A percentile compares a stretch with the other conserved stretches of the same genome.
phyloP scores from a whole-genome alignment of 2,113 vertebrate species.

The Dromiciops gliroides region DNA sequence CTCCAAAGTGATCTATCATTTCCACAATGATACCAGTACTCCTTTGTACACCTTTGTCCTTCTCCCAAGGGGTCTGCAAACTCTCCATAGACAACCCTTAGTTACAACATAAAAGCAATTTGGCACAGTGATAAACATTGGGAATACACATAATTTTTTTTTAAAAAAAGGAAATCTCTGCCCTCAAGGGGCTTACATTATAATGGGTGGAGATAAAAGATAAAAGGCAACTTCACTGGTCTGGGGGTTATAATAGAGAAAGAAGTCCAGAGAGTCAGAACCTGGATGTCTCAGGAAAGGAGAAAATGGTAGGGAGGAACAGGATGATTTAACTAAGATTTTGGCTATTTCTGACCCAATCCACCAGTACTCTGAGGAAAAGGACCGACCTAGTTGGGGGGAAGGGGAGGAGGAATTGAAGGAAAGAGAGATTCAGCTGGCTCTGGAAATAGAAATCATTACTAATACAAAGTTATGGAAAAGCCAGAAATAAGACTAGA shows the following conservation, averaged over 20 bases:
- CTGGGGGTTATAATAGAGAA: not conserved
- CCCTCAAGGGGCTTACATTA: not conserved
- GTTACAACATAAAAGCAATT: not conserved
- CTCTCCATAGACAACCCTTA: not conserved
- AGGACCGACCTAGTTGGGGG: not conserved
- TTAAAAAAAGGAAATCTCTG: not conserved
- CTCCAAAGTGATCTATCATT: not conserved
- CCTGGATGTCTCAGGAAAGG: not conserved
- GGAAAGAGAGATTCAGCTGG: conserved; percentile 10
- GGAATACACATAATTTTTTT: not conserved
- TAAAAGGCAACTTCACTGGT: not conserved
- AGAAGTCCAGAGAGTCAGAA: not conserved
- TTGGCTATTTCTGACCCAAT: not conserved
- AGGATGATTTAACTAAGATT: conserved; percentile 40
- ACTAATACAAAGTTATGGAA: conserved; percentile 61
- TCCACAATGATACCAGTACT: not conserved
- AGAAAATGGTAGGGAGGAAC: not conserved
- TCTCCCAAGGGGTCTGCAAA: not conserved
- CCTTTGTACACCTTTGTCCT: conserved; percentile 3
- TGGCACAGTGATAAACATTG: not conserved
- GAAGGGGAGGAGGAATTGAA: not conserved
- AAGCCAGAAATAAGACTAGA: conserved; percentile 37
- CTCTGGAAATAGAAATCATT: conserved; percentile 62
- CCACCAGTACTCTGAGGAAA: not conserved
- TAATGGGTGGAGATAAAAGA: not conserved